phyloP scores from a whole-genome alignment of 2,797 vertebrate species.

The Brachyrhaphis roseni region DNA sequence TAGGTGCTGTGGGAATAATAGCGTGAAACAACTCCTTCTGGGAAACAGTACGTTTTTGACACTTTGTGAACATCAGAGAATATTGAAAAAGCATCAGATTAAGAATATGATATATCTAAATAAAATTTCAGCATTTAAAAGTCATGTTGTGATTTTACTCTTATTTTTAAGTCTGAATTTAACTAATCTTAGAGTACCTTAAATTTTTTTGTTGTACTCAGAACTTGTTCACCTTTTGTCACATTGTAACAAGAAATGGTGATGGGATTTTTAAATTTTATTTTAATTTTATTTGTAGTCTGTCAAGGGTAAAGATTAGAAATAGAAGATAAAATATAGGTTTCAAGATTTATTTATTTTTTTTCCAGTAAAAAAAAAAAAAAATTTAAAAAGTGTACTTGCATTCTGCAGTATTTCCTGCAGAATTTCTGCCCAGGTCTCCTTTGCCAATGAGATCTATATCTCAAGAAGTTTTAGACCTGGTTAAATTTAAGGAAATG shows the following conservation, averaged over 20 bases:
- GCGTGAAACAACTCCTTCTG: background rate
- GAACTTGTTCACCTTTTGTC: background rate
- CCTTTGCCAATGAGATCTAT: too few species aligned
- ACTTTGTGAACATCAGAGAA: background rate
- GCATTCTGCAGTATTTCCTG: background rate
- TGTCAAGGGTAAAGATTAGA: background rate
- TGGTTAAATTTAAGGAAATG: too few species aligned
- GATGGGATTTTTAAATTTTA: too few species aligned
- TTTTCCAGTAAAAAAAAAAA: background rate
- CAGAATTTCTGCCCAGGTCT: too few species aligned
- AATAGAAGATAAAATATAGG: background rate
- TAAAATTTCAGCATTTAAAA: background rate
- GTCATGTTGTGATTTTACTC: background rate
- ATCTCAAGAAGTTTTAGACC: too few species aligned
- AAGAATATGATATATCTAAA: background rate
- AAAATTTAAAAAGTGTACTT: background rate
- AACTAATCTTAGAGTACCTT: background rate
- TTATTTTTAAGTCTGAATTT: background rate
- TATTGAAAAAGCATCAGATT: background rate
- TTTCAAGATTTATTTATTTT: background rate
- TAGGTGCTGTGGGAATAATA: constrained; percentile 39
- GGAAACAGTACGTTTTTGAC: background rate
- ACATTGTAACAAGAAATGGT: background rate
- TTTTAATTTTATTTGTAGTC: background rate
- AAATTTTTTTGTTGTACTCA: background rate